phyloP scores from a whole-genome alignment of 2,888 invertebrate species.

The Caenorhabditis imperialis region DNA sequence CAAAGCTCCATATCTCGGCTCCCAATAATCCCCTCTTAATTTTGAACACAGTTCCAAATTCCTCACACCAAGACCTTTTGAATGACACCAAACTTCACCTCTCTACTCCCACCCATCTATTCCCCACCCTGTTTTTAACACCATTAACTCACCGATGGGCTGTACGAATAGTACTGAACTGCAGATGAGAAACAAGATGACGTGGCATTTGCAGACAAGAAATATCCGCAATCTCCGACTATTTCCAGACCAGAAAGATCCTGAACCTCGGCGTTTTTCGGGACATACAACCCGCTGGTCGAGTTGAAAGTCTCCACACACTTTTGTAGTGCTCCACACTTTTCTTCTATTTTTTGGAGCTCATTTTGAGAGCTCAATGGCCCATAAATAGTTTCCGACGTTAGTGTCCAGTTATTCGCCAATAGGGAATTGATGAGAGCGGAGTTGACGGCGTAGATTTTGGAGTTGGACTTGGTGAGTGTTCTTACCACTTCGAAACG shows the following conservation, averaged over 20 bases:
- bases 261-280: slow-evolving; percentile 4
- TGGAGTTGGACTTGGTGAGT: slow-evolving; percentile 3
- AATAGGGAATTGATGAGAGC: slow-evolving; percentile 2
- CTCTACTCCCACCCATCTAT: too few relatives aligned
- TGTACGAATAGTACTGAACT: slow-evolving; percentile 1
- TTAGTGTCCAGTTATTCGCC: slow-evolving; percentile 4
- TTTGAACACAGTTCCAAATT: too few relatives aligned
- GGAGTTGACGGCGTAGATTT: background rate
- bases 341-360: slow-evolving; percentile 6
- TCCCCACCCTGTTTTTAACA: too few relatives aligned
- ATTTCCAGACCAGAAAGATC: background rate
- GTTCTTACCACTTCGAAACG: slow-evolving; percentile 9
- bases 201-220: background rate
- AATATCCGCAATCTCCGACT: slow-evolving; percentile 18
- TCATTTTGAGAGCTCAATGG: slow-evolving; percentile 17
- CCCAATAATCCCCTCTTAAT: too few relatives aligned
- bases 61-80: too few relatives aligned
- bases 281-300: background rate
- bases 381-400: slow-evolving; percentile 3
- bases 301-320: slow-evolving; percentile 5
- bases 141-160: slow-evolving; percentile 2
- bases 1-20: too few relatives aligned
- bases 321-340: background rate
- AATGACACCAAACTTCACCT: too few relatives aligned
- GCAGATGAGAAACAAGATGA: slow-evolving; percentile 5